phyloP scores from a whole-genome alignment of 2,113 vertebrate genomes.

The Anoplopoma fimbria region DNA sequence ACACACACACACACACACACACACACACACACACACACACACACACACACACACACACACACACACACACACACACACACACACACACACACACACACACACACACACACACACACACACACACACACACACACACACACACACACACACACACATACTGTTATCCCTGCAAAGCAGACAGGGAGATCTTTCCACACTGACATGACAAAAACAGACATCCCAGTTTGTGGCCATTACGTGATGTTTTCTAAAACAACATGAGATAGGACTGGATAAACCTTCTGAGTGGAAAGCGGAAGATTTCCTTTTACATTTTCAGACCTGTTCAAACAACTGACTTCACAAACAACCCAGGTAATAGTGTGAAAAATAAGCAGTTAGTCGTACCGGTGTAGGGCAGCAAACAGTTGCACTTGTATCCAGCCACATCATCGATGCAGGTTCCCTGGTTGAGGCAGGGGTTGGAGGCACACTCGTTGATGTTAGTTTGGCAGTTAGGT shows the following conservation, averaged over 20 bases:
- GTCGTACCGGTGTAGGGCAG: conserved; percentile 93
- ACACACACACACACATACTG: conserved; percentile 51
- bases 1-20: conserved; percentile 37
- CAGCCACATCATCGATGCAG: conserved; percentile 94
- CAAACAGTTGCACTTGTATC: conserved; percentile 95
- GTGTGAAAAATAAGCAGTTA: conserved; percentile 13
- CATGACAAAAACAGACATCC: conserved; percentile 62
- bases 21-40: conserved; percentile 34
- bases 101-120: conserved; percentile 54
- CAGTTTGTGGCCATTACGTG: conserved; percentile 32
- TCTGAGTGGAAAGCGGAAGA: conserved; percentile 45
- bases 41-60: conserved; percentile 29
- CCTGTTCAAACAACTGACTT: conserved; percentile 18
- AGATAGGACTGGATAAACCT: conserved; percentile 37
- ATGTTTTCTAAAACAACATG: conserved; percentile 77
- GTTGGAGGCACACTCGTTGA: conserved; percentile 98
- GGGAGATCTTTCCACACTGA: conserved; percentile 66
- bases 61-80: conserved; percentile 34
- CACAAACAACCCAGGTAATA: not conserved
- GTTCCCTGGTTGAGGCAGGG: conserved; percentile 97
- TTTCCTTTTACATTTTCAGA: conserved; percentile 36
- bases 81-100: conserved; percentile 48
- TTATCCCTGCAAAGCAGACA: conserved; percentile 64
- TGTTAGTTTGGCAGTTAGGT: conserved; percentile 97
- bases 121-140: conserved; percentile 53